Evolutionary conservation across 2,113 vertebrate species (phyloP).

Genomic region (Oncorhynchus masou): DNA sequence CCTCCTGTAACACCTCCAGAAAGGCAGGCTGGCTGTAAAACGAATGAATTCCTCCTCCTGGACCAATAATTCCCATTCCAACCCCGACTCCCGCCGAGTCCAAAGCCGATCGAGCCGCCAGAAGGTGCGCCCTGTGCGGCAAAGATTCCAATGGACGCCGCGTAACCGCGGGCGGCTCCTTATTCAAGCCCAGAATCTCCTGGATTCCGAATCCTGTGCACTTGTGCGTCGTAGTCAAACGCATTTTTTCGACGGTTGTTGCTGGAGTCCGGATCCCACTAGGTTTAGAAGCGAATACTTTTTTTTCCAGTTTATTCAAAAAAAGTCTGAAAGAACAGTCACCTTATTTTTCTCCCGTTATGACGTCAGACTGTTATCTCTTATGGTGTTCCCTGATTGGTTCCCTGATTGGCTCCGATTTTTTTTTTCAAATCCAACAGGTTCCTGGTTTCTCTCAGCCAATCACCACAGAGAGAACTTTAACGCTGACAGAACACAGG

Average conservation of each 20-base stretch:
- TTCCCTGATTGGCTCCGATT: neutral
- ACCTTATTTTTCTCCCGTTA: slow-evolving; percentile 87
- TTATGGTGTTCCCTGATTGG: slow-evolving; percentile 54
- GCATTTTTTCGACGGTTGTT: slow-evolving; percentile 59
- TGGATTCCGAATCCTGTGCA: slow-evolving; percentile 97
- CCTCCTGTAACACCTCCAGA: slow-evolving; percentile 90
- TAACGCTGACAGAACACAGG: too few species aligned
- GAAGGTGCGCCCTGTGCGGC: slow-evolving; percentile 83
- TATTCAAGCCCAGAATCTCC: slow-evolving; percentile 95
- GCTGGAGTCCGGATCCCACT: slow-evolving; percentile 43
- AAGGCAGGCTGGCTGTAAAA: slow-evolving; percentile 94
- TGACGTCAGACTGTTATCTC: slow-evolving; percentile 69
- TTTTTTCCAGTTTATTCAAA: slow-evolving; percentile 77
- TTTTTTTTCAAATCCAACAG: slow-evolving; percentile 86
- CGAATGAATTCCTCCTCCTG: slow-evolving; percentile 85
- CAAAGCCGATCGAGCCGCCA: slow-evolving; percentile 84
- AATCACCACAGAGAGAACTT: slow-evolving; percentile 74
- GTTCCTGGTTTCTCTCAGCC: slow-evolving; percentile 85
- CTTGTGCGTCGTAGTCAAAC: slow-evolving; percentile 73
- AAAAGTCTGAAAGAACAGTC: slow-evolving; percentile 74
- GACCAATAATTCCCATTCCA: slow-evolving; percentile 85
- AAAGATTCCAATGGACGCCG: slow-evolving; percentile 84
- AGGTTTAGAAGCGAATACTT: slow-evolving; percentile 51
- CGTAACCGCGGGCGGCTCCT: slow-evolving; percentile 84
- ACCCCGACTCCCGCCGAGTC: slow-evolving; percentile 84